phyloP scores from a whole-genome alignment of 2,888 invertebrate genomes.

The Atrina japonica region DNA sequence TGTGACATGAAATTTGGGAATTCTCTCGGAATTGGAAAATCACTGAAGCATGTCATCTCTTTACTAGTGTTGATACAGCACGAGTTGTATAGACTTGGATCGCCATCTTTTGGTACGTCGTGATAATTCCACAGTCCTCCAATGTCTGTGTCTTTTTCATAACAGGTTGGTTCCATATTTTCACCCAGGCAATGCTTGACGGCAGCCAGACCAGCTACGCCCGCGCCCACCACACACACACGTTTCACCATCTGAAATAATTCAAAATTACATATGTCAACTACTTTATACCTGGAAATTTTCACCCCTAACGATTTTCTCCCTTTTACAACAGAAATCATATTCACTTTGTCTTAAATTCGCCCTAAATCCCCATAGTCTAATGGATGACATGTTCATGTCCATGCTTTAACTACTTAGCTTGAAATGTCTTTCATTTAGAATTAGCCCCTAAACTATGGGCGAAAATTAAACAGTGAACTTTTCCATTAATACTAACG shows the following conservation, averaged over 20 bases:
- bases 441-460: too few species aligned
- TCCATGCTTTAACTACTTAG: too few species aligned
- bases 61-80: slow-evolving; percentile 63
- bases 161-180: slow-evolving; percentile 53
- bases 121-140: slow-evolving; percentile 60
- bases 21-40: slow-evolving; percentile 60
- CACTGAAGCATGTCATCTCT: slow-evolving; percentile 59
- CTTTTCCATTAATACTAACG: too few species aligned
- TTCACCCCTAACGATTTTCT: too few species aligned
- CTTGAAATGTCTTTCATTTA: too few species aligned
- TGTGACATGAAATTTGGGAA: slow-evolving; percentile 64
- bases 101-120: slow-evolving; percentile 39
- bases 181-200: slow-evolving; percentile 58
- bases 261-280: too few species aligned
- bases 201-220: slow-evolving; percentile 56
- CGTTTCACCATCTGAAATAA: slow-evolving; percentile 44
- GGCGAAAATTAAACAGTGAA: too few species aligned
- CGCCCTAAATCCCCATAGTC: too few species aligned
- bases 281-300: too few species aligned
- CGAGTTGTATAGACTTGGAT: slow-evolving; percentile 59
- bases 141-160: slow-evolving; percentile 57
- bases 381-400: too few species aligned
- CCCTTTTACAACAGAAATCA: too few species aligned
- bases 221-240: slow-evolving; percentile 62
- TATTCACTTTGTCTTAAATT: too few species aligned